Base-by-base conservation (phyloP, 2,113 vertebrate species). In the Taurulus bubalis region DNA sequence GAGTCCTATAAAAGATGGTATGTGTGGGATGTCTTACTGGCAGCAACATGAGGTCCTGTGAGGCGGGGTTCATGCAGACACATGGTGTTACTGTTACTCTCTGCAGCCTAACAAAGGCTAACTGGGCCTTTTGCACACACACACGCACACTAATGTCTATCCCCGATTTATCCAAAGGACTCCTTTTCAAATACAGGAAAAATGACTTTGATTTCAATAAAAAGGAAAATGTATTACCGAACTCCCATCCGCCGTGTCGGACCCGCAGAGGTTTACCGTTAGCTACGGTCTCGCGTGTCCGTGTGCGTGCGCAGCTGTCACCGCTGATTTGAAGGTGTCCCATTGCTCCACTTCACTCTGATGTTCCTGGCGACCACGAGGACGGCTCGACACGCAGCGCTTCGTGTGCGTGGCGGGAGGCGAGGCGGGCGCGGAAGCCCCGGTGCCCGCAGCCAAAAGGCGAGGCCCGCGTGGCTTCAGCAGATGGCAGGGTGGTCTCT, bases 321-420 rank as follows among this genome's bases (percentile, higher is more conserved):
- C 45, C n/a, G 60, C 28, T 66, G 20, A 49, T 75, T 47, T 59
- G 76, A 56, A 75, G 63, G 75, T 76, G 87, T 65, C 79, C 66
- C 49, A 47, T 92, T 85, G 82, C 86, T 80, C 71, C 75, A 83
- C 80, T 87, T 80, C 72, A 73, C 69, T 86, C 79, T 75, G 76
- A 85, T 86, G 82, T 81, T 78, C 66, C 70, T 53, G 28, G 45
- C 47, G 78, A 4, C 34, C 34, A 34, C 16, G 30, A 85, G 71
- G 80, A 71, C 82, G 65, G 38, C 69, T 64, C 72, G 78, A 73
- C 38, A 4, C 70, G 45, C 26, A n/a, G 59, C 22, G 26, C 36
- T 47, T 12, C 9, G n/a, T 6, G n/a, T 8, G 40, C 40, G 28
- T 26, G 38, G 71, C 62, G 9, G 38, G 38, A 12, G 40, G 40